phyloP scores from a whole-genome alignment of 2,113 vertebrate genomes.

The Alouatta palliata region DNA sequence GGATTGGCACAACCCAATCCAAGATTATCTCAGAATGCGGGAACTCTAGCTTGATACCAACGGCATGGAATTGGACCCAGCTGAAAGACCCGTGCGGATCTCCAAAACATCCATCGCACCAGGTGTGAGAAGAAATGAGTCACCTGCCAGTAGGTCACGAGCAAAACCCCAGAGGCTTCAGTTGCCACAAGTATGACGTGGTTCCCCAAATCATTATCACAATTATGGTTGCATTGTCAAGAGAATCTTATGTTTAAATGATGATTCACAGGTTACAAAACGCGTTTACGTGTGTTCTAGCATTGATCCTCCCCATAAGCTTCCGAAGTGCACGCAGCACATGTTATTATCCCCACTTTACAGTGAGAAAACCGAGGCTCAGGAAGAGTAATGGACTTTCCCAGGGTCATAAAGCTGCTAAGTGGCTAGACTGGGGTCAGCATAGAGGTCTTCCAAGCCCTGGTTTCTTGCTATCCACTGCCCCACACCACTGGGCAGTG shows the following conservation, averaged over 20 bases:
- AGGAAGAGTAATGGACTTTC: not conserved
- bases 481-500: not conserved
- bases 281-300: not conserved
- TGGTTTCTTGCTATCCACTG: not conserved
- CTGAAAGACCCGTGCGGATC: not conserved
- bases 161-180: not conserved
- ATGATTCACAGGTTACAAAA: not conserved
- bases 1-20: not conserved
- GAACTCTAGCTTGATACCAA: not conserved
- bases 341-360: slow-evolving; percentile 29
- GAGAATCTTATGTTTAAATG: not conserved
- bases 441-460: not conserved
- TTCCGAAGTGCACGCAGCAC: not conserved
- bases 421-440: not conserved
- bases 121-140: not conserved
- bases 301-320: not conserved
- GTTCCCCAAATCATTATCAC: not conserved
- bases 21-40: not conserved
- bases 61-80: not conserved
- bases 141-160: not conserved
- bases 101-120: not conserved
- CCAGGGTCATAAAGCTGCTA: not conserved
- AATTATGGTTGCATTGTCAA: not conserved
- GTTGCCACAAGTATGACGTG: not conserved
- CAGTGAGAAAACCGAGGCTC: not conserved